phyloP scores from a whole-genome alignment of 2,797 vertebrate genomes.

The Notolepis coatsorum region DNA sequence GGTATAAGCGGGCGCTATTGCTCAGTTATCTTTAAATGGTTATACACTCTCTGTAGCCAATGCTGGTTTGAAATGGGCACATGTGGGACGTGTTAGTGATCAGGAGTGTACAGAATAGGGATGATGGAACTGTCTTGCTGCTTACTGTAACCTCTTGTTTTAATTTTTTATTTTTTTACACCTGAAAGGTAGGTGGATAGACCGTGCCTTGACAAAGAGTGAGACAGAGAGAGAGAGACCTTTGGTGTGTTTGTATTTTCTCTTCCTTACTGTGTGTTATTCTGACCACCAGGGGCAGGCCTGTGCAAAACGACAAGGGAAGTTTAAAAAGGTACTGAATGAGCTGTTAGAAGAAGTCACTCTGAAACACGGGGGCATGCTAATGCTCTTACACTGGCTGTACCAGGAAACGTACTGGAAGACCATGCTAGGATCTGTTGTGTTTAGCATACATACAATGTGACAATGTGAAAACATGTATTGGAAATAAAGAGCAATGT shows the following conservation, averaged over 20 bases:
- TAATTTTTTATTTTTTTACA: constrained; percentile 7
- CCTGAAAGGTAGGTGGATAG: constrained; percentile 37
- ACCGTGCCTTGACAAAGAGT: constrained; percentile 29
- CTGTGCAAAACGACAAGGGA: constrained; percentile 99
- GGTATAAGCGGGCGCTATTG: not conserved
- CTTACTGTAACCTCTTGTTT: too few species aligned
- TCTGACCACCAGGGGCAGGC: constrained; percentile 99
- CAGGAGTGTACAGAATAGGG: not conserved
- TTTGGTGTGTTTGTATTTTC: constrained; percentile 91
- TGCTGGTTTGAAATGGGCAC: not conserved
- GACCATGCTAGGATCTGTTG: constrained; percentile 50
- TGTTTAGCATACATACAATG: constrained; percentile 37
- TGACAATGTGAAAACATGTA: constrained; percentile 39
- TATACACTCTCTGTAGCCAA: not conserved
- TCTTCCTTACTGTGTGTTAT: constrained; percentile 97
- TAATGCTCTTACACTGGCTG: constrained; percentile 60
- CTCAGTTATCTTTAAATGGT: not conserved
- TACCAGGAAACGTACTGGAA: constrained; percentile 17
- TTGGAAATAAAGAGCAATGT: not conserved
- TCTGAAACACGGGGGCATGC: constrained; percentile 64
- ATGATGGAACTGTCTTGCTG: constrained; percentile 1
- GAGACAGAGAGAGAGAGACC: constrained; percentile 66
- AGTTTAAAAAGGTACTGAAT: constrained; percentile 99
- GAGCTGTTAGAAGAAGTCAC: constrained; percentile 87
- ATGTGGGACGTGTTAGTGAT: not conserved